Conservation (phyloP, 2,888 invertebrate species). For the Venusia cambrica region DNA sequence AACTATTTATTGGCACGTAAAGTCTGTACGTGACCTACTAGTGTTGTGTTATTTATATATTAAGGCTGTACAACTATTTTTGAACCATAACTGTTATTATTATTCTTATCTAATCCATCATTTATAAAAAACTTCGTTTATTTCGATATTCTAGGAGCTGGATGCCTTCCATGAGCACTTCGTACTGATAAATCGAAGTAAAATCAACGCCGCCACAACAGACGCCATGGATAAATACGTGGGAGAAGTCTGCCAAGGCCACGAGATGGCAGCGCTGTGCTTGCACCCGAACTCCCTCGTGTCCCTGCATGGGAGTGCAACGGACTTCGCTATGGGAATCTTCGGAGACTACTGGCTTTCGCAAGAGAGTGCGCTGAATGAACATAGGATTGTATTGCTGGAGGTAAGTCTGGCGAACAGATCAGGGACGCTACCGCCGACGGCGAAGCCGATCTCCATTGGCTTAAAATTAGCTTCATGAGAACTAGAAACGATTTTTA, state of each 20-base stretch:
- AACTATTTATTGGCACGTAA: too few species aligned
- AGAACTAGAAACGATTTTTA: too few species aligned
- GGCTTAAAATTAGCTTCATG: too few species aligned
- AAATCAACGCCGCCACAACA: slow-evolving; percentile 8
- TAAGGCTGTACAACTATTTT: too few species aligned
- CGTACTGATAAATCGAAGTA: slow-evolving; percentile 13
- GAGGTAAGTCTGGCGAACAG: slow-evolving; percentile 11
- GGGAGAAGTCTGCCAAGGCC: background rate
- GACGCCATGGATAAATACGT: slow-evolving; percentile 7
- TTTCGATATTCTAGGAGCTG: slow-evolving; percentile 19
- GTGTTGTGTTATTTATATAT: too few species aligned
- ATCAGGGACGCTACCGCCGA: too few species aligned
- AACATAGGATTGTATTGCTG: slow-evolving; percentile 4
- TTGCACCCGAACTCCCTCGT: slow-evolving; percentile 20
- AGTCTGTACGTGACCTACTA: too few species aligned
- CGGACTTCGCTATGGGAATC: background rate
- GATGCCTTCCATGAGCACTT: slow-evolving; percentile 14
- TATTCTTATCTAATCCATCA: too few species aligned
- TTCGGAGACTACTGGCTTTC: slow-evolving; percentile 5
- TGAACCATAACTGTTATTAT: too few species aligned
- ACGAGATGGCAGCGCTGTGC: slow-evolving; percentile 15
- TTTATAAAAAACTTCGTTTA: too few species aligned
- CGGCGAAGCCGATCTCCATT: too few species aligned
- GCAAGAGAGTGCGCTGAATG: slow-evolving; percentile 5
- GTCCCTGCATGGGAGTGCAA: slow-evolving; percentile 2